A percentile compares a stretch with the other conserved stretches of the same genome.
phyloP scores from a whole-genome alignment of 2,797 vertebrate genomes.

The Lemur catta region DNA sequence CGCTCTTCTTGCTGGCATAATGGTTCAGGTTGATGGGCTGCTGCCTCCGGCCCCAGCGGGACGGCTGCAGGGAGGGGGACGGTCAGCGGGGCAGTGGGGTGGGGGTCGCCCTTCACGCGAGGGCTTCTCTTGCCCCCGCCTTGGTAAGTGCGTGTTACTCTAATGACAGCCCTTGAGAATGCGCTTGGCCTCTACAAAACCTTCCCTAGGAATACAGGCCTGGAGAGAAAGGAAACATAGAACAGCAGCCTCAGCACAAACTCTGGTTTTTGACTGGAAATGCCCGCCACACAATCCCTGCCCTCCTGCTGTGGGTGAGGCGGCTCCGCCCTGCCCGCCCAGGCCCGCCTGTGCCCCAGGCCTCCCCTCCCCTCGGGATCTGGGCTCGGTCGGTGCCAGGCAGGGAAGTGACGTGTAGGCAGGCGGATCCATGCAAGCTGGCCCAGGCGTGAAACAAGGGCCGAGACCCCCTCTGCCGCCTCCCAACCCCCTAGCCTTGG shows the following conservation, averaged over 20 bases:
- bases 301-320: not conserved
- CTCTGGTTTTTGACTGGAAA: not conserved
- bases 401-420: not conserved
- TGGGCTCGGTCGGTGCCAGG: not conserved
- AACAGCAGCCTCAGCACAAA: not conserved
- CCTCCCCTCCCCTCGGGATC: not conserved
- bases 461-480: not conserved
- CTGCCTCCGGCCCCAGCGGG: constrained; percentile 69
- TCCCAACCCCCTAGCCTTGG: not conserved
- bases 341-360: not conserved
- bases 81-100: not conserved
- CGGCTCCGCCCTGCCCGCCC: not conserved
- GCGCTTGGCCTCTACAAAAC: no score
- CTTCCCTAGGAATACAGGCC: not conserved
- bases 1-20: constrained; percentile 98
- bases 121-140: not conserved
- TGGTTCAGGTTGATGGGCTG: constrained; percentile 93
- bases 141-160: not conserved
- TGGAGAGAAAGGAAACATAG: not conserved
- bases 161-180: not conserved
- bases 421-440: not conserved
- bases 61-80: not conserved
- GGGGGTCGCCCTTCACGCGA: not conserved
- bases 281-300: not conserved
- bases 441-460: not conserved